A percentile compares a stretch with the other conserved stretches of the same genome.
Evolutionary conservation across 1,140 invertebrate species (phyloP).

Genomic region (Sycobia sp.): DNA sequence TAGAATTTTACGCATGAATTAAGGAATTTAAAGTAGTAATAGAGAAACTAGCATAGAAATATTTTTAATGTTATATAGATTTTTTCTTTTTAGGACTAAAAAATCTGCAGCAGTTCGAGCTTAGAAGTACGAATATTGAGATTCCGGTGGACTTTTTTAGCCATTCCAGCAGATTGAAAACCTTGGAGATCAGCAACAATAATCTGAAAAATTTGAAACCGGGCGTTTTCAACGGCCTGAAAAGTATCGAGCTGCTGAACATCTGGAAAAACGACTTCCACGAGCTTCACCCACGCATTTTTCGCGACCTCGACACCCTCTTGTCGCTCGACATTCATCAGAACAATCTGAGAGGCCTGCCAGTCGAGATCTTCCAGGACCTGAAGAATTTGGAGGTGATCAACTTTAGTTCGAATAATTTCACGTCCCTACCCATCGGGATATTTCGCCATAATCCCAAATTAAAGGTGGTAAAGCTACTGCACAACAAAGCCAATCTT

Average conservation of each 20-base stretch:
- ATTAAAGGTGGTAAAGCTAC: slow-evolving; percentile 3
- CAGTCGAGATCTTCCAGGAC: slow-evolving; percentile 2
- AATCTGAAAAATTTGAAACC: background rate
- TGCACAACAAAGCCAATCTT: slow-evolving; percentile 18
- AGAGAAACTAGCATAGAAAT: no score
- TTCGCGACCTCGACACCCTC: background rate
- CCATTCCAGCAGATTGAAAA: background rate
- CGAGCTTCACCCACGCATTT: background rate
- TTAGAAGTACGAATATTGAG: slow-evolving; percentile 7
- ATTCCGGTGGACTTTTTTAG: slow-evolving; percentile 6
- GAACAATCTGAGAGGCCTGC: slow-evolving; percentile 3
- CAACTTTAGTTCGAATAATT: slow-evolving; percentile 13
- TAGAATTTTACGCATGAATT: no score
- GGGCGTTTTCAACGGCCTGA: slow-evolving; percentile 8
- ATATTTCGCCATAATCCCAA: background rate
- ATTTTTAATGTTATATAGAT: background rate
- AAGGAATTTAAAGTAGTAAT: no score
- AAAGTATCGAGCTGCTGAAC: slow-evolving; percentile 2
- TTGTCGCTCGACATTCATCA: slow-evolving; percentile 4
- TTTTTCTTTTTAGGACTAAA: slow-evolving; percentile 9
- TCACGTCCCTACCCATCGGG: background rate
- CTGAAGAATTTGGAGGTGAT: slow-evolving; percentile 6
- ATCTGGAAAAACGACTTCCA: slow-evolving; percentile 9
- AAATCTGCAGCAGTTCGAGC: slow-evolving; percentile 1
- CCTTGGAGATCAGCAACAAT: slow-evolving; percentile 17